Base-by-base conservation (phyloP, 1,140 invertebrate species). In the Drosophila santomea region DNA sequence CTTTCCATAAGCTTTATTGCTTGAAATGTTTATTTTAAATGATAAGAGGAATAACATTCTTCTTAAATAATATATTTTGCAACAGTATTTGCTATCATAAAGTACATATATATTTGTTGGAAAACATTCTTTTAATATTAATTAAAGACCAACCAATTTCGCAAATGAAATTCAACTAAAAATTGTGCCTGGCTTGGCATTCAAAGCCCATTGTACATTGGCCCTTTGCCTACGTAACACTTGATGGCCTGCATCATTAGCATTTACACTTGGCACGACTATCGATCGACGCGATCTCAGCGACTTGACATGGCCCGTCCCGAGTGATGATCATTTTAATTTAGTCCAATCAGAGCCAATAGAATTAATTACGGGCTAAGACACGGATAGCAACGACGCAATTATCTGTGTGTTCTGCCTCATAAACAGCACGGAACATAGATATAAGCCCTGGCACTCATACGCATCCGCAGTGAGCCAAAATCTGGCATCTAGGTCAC, bases 271-370 rank as follows among this genome's bases (percentile, higher is more conserved):
- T 59, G 55, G 48, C 60, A 32, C 23, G 15, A 10, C 43, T 63
- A 72, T 71, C 74, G 66, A 78, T 78, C 72, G 63, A 69, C 41
- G 52, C 64, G 74, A 62, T 77, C 74, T 11, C 39, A 43, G 25
- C 17, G 39, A 44, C 72, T 74, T 17, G 71, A 56, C 61, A 44
- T 52, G 51, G 52, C 25, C 52, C 28, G 51, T 45, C 25, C 52
- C 23, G 38, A 14, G 39, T 38, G 45, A 32, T 61, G 71, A 76
- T 67, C 63, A 52, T 77, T 85, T 80, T 90, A 90, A 89, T 84
- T 84, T 78, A 69, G 66, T 84, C 62, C 80, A 89, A 89, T 90
- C 80, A 90, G 66, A 72, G 64, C 69, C 80, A 88, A 88, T 88
- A 89, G 61, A 89, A 89, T 69, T 84, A 89, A 89, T 89, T 90